A percentile compares a stretch with the other conserved stretches of the same genome.
These are phyloP conservation scores for Cephus pygmeus DNA, from an alignment of 2,888 invertebrate genomes.

Conservation along the genomic window DNA sequence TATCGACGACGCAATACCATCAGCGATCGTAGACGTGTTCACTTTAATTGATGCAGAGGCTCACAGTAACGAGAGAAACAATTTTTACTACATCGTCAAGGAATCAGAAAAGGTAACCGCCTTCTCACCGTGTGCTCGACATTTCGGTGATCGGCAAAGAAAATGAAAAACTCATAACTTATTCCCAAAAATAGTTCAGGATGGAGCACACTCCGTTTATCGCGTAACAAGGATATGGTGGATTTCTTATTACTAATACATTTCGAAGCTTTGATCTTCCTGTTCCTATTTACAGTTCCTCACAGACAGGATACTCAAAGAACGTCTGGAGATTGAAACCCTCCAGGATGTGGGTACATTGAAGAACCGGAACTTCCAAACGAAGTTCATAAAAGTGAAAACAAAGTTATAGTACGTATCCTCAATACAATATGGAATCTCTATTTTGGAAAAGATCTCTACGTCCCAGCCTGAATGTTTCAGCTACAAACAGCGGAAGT, in stretches of 20 bases:
- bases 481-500: conserved; percentile 99
- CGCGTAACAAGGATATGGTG: conserved; percentile 13
- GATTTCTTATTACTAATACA: conserved; percentile 8
- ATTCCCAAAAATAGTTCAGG: not conserved
- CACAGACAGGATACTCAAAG: conserved; percentile 89
- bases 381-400: conserved; percentile 97
- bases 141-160: not conserved
- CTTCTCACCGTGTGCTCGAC: not conserved
- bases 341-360: conserved; percentile 91
- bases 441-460: not conserved
- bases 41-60: conserved; percentile 89
- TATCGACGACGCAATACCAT: conserved; percentile 83
- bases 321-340: conserved; percentile 92
- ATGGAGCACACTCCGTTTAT: not conserved
- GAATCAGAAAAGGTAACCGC: conserved; percentile 78
- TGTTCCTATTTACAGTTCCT: conserved; percentile 68
- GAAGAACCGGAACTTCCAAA: conserved; percentile 89
- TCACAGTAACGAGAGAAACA: conserved; percentile 78
- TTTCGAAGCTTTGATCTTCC: conserved; percentile 2
- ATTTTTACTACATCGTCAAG: conserved; percentile 82
- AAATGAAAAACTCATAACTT: conserved; percentile 3
- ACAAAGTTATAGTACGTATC: conserved; percentile 93
- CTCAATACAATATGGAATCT: not conserved
- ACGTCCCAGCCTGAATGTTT: conserved; percentile 54
- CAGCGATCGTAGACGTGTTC: conserved; percentile 85